Conservation (phyloP, 2,888 invertebrate species). For the Heliconius cydno region DNA sequence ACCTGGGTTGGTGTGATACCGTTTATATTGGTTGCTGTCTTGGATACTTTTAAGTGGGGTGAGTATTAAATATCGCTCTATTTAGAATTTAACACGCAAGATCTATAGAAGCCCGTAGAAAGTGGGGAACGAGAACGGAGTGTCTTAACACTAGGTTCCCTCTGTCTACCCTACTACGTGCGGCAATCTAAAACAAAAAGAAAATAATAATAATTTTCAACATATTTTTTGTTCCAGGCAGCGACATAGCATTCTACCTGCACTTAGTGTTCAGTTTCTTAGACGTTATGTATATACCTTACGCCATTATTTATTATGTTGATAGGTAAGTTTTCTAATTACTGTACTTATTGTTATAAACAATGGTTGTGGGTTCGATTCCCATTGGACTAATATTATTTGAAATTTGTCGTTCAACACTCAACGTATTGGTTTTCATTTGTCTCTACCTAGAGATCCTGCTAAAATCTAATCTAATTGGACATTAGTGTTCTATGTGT, state of each 20-base stretch:
- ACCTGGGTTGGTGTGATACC: constrained; percentile 90
- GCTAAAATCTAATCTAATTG: too few relatives aligned
- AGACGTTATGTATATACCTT: constrained; percentile 92
- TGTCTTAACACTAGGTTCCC: neutral
- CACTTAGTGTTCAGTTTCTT: constrained; percentile 89
- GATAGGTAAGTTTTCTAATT: constrained; percentile 76
- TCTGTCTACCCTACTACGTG: neutral
- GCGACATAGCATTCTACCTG: constrained; percentile 86
- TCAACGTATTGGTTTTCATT: neutral
- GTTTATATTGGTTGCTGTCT: constrained; percentile 87
- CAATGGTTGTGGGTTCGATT: neutral
- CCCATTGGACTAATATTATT: neutral
- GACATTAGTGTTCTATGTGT: too few relatives aligned
- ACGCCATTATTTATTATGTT: constrained; percentile 91
- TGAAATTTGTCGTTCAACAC: neutral
- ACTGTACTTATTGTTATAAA: too few relatives aligned
- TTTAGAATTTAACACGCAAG: neutral
- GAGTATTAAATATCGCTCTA: constrained; percentile 56
- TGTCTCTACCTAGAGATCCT: too few relatives aligned
- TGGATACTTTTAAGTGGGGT: constrained; percentile 89
- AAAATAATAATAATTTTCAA: neutral
- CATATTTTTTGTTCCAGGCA: constrained; percentile 72
- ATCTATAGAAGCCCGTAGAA: neutral
- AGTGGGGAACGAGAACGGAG: neutral
- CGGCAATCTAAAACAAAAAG: too few relatives aligned